Base-by-base conservation (phyloP, 2,113 vertebrate species). In the Phrynosoma blainvillii region DNA sequence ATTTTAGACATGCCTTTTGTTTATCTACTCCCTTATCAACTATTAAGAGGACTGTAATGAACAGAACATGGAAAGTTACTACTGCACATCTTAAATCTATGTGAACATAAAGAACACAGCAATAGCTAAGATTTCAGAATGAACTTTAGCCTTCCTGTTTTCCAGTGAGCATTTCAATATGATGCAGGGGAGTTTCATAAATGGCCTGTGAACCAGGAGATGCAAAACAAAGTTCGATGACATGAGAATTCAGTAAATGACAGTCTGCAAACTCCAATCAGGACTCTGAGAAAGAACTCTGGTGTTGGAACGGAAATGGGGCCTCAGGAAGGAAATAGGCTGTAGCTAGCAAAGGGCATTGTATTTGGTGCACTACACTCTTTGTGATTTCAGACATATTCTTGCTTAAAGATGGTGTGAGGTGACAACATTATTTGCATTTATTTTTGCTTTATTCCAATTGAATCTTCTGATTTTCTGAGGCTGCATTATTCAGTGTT, bases 281-380 rank as follows among this genome's bases (percentile, higher is more conserved):
- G 77, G 65, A 23, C 78, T 85, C 87, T 85, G 85, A 0, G 1
- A 92, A 91, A 78, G 68, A 90, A 79, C 81, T 56, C 62, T 20
- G 2, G 66, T 84, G 85, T 84, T 87, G 88, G 88, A 79, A 90
- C 92, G 94, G 93, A 94, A 92, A 42, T 70, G 89, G 90, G 94
- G 90, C 90, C 90, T 91, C 93, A 91, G 96, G 86, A 90, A 91
- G 91, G 94, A 92, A 89, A 92, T 1, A 84, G 76, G 32, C 83
- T 88, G 74, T 0, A 42, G 13, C 88, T 90, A 76, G 90, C 89
- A 74, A 83, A 65, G 14, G 9, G 83, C 73, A 88, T 85, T 85
- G 82, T 88, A 47, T 90, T 90, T 82, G 54, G 25, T 90, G 81
- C 76, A 71, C 86, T 68, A 59, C 0, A 30, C 36, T 42, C 84